Percentiles rank a stretch among this genome's conserved stretches.
phyloP scores from a whole-genome alignment of 2,888 invertebrate species.

The Eupithecia tripunctaria region DNA sequence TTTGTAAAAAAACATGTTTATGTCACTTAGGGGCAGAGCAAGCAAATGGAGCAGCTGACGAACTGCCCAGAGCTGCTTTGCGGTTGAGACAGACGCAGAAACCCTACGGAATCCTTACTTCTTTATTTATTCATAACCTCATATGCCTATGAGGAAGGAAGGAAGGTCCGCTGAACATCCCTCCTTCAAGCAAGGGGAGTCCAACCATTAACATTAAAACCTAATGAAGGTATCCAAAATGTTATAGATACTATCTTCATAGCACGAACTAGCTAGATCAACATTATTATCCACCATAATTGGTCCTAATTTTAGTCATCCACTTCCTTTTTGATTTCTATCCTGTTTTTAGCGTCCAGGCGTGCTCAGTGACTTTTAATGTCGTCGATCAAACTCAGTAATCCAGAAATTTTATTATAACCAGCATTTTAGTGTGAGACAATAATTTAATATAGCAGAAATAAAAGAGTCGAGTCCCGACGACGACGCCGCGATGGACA shows the following conservation, averaged over 20 bases:
- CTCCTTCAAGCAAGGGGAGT: no score
- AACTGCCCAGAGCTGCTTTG: neutral
- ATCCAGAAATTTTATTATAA: neutral
- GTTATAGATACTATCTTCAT: no score
- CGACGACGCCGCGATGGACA: neutral
- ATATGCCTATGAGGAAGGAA: neutral
- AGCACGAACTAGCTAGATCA: no score
- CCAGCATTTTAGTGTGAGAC: conserved; percentile 14
- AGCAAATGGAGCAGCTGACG: neutral
- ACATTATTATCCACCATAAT: no score
- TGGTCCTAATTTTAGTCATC: neutral
- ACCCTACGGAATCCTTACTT: neutral
- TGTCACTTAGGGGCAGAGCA: neutral
- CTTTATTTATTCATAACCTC: neutral
- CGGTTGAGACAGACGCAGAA: neutral
- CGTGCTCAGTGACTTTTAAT: neutral
- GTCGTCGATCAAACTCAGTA: neutral
- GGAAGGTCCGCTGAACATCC: neutral
- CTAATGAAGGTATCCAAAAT: no score
- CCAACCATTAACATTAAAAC: neutral
- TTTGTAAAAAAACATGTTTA: conserved; percentile 18
- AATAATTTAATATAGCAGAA: conserved; percentile 48
- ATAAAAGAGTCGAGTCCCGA: conserved; percentile 8
- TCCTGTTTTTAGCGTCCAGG: neutral
- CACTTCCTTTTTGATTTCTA: neutral